These are phyloP conservation scores for Bungarus multicinctus DNA, from an alignment of 2,113 vertebrate genomes.

Conservation along the genomic window DNA sequence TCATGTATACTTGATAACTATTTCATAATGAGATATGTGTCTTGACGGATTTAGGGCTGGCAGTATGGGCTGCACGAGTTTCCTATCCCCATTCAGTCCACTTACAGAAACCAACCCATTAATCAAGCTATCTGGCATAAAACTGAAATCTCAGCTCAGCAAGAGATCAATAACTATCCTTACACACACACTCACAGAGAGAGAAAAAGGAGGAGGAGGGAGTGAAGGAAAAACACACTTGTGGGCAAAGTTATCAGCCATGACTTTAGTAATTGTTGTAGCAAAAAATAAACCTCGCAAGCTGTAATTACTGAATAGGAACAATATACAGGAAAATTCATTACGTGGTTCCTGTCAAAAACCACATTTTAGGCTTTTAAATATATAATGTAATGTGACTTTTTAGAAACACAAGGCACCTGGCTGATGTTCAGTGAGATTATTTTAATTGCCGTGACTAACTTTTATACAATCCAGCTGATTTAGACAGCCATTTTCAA, in stretches of 20 bases:
- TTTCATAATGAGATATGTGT: conserved; percentile 87
- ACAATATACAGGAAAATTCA: conserved; percentile 60
- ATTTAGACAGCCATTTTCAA: conserved; percentile 26
- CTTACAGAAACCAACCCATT: conserved; percentile 97
- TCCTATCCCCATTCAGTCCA: conserved; percentile 98
- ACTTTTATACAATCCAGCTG: conserved; percentile 55
- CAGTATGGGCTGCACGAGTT: conserved; percentile 80
- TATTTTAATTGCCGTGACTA: conserved; percentile 54
- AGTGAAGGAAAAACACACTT: conserved; percentile 58
- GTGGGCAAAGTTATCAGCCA: conserved; percentile 68
- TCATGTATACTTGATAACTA: conserved; percentile 90
- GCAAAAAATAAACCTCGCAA: conserved; percentile 67
- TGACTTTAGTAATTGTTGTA: conserved; percentile 71
- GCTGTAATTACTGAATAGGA: conserved; percentile 57
- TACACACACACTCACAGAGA: conserved; percentile 47
- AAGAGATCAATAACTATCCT: conserved; percentile 95
- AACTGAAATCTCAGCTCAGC: conserved; percentile 92
- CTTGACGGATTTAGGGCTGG: conserved; percentile 84
- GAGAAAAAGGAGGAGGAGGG: neutral
- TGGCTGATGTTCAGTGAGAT: conserved; percentile 62
- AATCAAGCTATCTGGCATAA: conserved; percentile 98
- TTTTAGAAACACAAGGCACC: conserved; percentile 60
- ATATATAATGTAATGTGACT: conserved; percentile 64
- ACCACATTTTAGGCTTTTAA: conserved; percentile 65
- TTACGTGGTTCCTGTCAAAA: conserved; percentile 67